Conservation (phyloP, 2,113 vertebrate species). For the Dryoscopus gambensis region DNA sequence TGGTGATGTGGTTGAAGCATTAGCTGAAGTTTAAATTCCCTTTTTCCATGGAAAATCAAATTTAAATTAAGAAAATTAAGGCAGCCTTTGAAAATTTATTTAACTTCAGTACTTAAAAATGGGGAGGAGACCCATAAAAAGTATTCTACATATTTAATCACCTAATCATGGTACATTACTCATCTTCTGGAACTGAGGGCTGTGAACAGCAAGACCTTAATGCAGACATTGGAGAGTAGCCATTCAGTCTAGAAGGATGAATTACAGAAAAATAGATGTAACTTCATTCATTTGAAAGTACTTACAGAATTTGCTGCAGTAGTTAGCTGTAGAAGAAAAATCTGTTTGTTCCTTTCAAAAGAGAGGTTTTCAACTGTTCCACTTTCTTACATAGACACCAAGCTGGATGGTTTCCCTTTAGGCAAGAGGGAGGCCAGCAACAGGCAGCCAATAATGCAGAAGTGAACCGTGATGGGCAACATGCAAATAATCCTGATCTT, state of each 20-base stretch:
- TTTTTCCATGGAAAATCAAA: background rate
- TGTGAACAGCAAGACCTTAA: background rate
- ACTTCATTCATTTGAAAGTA: background rate
- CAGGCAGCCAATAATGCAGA: conserved; percentile 75
- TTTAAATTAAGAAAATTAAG: background rate
- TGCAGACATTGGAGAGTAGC: background rate
- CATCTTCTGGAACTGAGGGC: background rate
- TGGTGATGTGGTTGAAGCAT: background rate
- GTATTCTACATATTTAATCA: background rate
- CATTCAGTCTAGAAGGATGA: background rate
- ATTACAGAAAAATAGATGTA: background rate
- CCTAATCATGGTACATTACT: background rate
- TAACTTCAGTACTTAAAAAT: background rate
- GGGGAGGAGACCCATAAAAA: background rate
- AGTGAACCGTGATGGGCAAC: conserved; percentile 79
- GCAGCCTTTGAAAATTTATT: background rate
- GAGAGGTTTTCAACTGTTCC: conserved; percentile 10
- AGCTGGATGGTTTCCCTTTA: conserved; percentile 95
- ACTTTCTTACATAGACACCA: conserved; percentile 81
- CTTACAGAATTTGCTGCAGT: background rate
- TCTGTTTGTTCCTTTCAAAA: background rate
- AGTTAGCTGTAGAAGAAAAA: background rate
- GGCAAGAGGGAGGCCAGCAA: conserved; percentile 79
- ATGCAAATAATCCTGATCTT: conserved; percentile 80
- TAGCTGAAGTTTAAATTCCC: background rate